Evolutionary conservation across 2,113 vertebrate species (phyloP).

Genomic region (Stercorarius parasiticus): DNA sequence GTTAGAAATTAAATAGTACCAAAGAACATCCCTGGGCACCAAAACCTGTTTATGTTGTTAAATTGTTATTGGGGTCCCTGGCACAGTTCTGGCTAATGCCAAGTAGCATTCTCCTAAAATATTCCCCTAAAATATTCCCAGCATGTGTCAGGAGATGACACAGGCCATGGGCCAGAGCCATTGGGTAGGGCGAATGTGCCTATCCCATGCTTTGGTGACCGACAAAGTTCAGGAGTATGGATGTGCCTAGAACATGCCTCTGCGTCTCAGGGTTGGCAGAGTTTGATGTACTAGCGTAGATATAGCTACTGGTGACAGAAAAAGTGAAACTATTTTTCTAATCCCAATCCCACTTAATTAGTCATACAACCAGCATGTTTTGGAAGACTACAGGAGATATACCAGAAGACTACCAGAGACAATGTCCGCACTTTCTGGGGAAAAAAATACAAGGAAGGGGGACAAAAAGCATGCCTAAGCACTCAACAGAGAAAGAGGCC

Average conservation of each 20-base stretch:
- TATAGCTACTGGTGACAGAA: background rate
- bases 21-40: background rate
- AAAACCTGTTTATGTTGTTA: background rate
- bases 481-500: background rate
- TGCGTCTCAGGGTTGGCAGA: background rate
- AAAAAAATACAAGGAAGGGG: background rate
- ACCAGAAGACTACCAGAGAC: background rate
- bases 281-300: background rate
- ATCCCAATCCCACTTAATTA: background rate
- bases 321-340: background rate
- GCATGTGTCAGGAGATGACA: background rate
- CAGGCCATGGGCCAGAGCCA: background rate
- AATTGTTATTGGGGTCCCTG: background rate
- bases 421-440: background rate
- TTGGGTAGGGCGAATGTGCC: background rate
- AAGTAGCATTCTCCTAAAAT: background rate
- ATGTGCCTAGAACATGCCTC: background rate
- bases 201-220: background rate
- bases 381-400: background rate
- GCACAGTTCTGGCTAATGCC: background rate
- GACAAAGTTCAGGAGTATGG: background rate
- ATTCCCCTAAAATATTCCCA: background rate
- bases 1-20: background rate
- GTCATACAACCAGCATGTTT: background rate
- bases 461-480: background rate